Conservation (phyloP, 1,140 invertebrate species). For the Drosophila nebulosa region DNA sequence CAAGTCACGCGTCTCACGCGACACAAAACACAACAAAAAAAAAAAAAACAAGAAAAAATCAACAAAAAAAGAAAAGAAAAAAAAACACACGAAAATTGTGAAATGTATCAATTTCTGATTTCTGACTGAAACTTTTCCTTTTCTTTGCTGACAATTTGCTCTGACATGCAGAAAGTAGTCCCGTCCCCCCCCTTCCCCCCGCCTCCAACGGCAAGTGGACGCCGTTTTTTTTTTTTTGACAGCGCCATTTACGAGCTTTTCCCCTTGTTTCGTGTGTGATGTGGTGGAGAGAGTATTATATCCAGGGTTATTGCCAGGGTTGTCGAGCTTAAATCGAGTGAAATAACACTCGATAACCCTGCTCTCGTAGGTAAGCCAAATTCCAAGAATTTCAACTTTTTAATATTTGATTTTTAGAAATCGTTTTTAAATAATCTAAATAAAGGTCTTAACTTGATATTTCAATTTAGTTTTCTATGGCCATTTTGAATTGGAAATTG, state of each 20-base stretch:
- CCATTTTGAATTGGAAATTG: no score
- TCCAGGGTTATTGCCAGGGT: slow-evolving; percentile 17
- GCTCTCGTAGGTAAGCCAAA: no score
- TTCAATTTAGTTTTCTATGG: no score
- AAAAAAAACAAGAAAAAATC: slow-evolving; percentile 10
- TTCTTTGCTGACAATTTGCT: slow-evolving; percentile 21
- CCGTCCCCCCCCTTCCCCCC: no score
- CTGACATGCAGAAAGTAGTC: slow-evolving; percentile 30
- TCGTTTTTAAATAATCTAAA: no score
- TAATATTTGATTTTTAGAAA: no score
- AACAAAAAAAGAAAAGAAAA: slow-evolving; percentile 32
- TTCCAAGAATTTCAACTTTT: no score
- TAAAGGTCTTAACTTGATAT: no score
- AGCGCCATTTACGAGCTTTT: background rate
- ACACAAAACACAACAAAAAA: slow-evolving; percentile 36
- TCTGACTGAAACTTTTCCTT: slow-evolving; percentile 28
- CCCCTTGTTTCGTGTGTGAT: background rate
- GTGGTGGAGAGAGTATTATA: no score
- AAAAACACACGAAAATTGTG: slow-evolving; percentile 32
- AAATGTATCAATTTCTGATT: slow-evolving; percentile 74
- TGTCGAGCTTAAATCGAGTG: no score
- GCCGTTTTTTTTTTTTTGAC: no score
- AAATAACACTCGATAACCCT: background rate
- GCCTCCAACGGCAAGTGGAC: no score
- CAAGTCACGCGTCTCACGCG: slow-evolving; percentile 61